phyloP scores from a whole-genome alignment of 2,797 vertebrate species.

The Gallinago nigripennis region DNA sequence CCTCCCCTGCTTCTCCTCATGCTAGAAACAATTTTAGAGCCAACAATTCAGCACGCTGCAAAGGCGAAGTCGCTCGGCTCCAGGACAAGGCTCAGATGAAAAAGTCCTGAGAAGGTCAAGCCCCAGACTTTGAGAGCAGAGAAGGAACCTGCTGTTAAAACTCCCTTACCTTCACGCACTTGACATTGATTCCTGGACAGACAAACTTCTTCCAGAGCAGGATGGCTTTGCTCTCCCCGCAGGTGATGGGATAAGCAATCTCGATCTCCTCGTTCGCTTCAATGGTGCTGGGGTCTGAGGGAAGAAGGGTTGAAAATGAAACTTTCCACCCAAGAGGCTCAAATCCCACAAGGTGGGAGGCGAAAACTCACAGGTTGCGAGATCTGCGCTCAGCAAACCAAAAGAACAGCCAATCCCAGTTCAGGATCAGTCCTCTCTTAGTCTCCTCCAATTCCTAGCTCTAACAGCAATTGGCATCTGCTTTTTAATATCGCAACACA shows the following conservation, averaged over 20 bases:
- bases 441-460: neutral
- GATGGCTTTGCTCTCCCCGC: slow-evolving; percentile 95
- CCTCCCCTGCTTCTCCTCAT: neutral
- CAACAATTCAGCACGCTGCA: neutral
- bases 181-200: slow-evolving; percentile 98
- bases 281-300: slow-evolving; percentile 77
- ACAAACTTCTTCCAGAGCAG: slow-evolving; percentile 98
- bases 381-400: neutral
- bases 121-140: neutral
- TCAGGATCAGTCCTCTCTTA: neutral
- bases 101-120: neutral
- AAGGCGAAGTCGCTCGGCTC: neutral
- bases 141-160: neutral
- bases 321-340: neutral
- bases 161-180: slow-evolving; percentile 92
- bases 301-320: neutral
- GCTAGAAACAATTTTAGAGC: neutral
- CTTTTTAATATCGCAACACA: neutral
- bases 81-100: neutral
- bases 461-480: neutral
- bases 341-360: neutral
- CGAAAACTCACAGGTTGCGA: neutral
- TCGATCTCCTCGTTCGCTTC: slow-evolving; percentile 86
- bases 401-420: neutral
- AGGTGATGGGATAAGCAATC: slow-evolving; percentile 94